Conservation (phyloP, 2,888 invertebrate genomes). For the Doris montereyensis region DNA sequence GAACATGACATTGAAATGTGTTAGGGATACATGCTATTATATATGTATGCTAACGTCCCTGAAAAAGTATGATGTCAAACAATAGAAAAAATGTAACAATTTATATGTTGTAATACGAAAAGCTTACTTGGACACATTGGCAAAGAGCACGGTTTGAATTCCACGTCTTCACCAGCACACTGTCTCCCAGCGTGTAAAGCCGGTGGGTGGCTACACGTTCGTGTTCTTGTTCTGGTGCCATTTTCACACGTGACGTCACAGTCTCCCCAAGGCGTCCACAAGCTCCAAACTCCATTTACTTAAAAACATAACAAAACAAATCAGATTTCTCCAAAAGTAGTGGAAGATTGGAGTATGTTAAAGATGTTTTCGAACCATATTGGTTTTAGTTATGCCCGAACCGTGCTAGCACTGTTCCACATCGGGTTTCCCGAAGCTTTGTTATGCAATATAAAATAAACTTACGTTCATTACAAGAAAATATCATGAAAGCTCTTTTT, state of each 20-base stretch:
- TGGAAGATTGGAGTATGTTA: neutral
- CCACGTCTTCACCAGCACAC: constrained; percentile 54
- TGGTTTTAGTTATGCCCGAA: too few relatives aligned
- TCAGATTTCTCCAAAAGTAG: neutral
- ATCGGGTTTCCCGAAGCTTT: too few relatives aligned
- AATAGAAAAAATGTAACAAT: neutral
- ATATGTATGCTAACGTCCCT: too few relatives aligned
- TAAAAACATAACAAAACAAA: neutral
- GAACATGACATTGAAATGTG: too few relatives aligned
- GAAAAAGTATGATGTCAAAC: neutral
- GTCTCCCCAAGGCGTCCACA: constrained; percentile 64
- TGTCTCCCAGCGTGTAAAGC: constrained; percentile 56
- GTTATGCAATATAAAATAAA: too few relatives aligned
- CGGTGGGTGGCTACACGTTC: constrained; percentile 62
- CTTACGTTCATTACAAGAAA: too few relatives aligned
- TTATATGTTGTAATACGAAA: neutral
- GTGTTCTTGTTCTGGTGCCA: constrained; percentile 58
- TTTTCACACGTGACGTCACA: constrained; percentile 68
- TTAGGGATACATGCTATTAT: too few relatives aligned
- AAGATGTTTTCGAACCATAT: too few relatives aligned
- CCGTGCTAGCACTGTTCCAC: too few relatives aligned
- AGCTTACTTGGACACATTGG: constrained; percentile 62
- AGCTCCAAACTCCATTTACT: constrained; percentile 66
- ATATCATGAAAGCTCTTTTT: too few relatives aligned
- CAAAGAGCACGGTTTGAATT: constrained; percentile 57